A percentile compares a stretch with the other conserved stretches of the same genome.
phyloP scores from a whole-genome alignment of 1,140 invertebrate genomes.

The Neodiprion pinetum region DNA sequence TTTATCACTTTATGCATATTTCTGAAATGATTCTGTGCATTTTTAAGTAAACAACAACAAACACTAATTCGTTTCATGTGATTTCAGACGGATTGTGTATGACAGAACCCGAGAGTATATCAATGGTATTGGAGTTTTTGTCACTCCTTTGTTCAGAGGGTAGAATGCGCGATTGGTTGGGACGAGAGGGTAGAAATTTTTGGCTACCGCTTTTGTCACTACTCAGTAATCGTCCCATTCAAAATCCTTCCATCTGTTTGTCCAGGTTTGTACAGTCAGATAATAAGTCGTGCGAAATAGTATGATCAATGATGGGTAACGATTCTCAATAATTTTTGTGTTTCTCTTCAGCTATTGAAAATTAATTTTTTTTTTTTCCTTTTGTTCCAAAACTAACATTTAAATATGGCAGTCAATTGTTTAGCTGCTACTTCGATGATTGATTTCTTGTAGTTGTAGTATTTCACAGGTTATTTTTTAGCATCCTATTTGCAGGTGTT shows the following conservation, averaged over 20 bases:
- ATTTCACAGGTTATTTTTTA: not conserved
- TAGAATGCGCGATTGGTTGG: slow-evolving; percentile 86
- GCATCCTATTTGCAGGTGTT: slow-evolving; percentile 44
- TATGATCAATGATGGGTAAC: too few relatives aligned
- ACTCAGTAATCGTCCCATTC: slow-evolving; percentile 68
- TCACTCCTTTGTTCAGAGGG: slow-evolving; percentile 80
- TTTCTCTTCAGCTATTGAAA: not conserved
- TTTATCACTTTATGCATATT: not conserved
- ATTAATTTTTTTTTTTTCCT: not conserved
- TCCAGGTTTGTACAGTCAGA: slow-evolving; percentile 49
- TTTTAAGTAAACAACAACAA: slow-evolving; percentile 12
- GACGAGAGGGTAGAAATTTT: slow-evolving; percentile 79
- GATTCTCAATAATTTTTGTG: not conserved
- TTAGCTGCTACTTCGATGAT: slow-evolving; percentile 1
- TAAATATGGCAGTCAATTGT: too few relatives aligned
- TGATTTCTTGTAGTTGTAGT: slow-evolving; percentile 14
- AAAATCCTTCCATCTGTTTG: slow-evolving; percentile 57
- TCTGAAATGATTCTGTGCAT: slow-evolving; percentile 1
- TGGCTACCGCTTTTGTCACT: slow-evolving; percentile 82
- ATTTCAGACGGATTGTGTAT: slow-evolving; percentile 47
- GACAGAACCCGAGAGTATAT: slow-evolving; percentile 64
- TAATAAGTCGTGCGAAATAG: too few relatives aligned
- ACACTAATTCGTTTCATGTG: not conserved
- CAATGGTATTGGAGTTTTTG: slow-evolving; percentile 81
- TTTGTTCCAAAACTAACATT: too few relatives aligned